Base-by-base conservation (phyloP, 2,113 vertebrate species). In the Merops nubicus region DNA sequence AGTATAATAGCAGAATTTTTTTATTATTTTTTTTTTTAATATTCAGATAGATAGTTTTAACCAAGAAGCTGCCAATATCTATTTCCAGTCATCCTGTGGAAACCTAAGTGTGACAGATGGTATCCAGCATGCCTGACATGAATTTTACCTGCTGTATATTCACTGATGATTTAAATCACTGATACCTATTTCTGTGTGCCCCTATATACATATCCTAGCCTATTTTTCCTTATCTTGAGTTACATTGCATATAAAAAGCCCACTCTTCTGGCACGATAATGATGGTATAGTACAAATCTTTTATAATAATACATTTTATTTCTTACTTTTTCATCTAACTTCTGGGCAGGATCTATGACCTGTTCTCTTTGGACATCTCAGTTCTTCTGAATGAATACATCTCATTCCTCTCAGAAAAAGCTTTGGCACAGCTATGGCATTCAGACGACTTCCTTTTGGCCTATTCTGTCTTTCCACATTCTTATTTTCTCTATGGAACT, bases 61-160 rank as follows among this genome's bases (percentile, higher is more conserved):
- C 29, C 82, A 79, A 69, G 48, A 93, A 89, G 28, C 16, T 93
- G 45, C n/a, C 56, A 57, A 73, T 48, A 92, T 74, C 25, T 91
- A 75, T 94, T 95, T 95, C 64, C 36, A 93, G 68, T 94, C 67
- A 82, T 82, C 22, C 81, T 47, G 43, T 92, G 57, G 34, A 96
- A 96, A 87, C 1, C 20, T 84, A 60, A 92, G 42, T 68, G 38
- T 40, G 68, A 91, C 75, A 96, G 62, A 95, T 81, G 64, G 68
- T 51, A 90, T 85, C 82, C 51, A 81, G n/a, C 48, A 47, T 91
- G 74, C 47, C 91, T 92, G 64, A 84, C 72, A 51, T 63, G 62
- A 92, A 93, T 95, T 91, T 73, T 89, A 94, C 91, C 78, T 95
- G 83, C 64, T 93, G 53, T 65, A 43, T 81, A 88, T 53, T 89